These are phyloP conservation scores for Cirrhinus molitorella DNA, from an alignment of 2,797 vertebrate genomes.

Conservation along the genomic window DNA sequence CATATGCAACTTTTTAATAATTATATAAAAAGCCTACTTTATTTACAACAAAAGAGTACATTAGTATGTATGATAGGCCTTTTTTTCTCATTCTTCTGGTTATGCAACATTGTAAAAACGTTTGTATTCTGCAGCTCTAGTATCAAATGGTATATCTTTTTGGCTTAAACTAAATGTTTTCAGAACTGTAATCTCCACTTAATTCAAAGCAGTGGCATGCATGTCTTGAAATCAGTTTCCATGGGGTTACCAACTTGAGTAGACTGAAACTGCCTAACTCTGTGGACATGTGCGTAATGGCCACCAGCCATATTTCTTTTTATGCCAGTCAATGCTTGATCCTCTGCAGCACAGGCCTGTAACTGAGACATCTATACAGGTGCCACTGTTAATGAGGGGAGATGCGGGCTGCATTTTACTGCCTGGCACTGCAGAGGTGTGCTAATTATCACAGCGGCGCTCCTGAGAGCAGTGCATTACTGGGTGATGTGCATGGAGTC, in stretches of 20 bases:
- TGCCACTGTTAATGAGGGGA: constrained; percentile 53
- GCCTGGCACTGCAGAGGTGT: constrained; percentile 67
- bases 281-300: constrained; percentile 51
- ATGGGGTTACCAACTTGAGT: constrained; percentile 60
- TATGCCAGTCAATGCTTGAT: constrained; percentile 48
- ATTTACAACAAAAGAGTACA: neutral
- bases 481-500: constrained; percentile 75
- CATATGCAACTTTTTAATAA: neutral
- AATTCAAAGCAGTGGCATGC: constrained; percentile 65
- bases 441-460: constrained; percentile 75
- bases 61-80: neutral
- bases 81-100: neutral
- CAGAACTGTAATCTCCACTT: constrained; percentile 48
- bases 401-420: constrained; percentile 62
- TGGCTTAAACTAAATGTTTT: constrained; percentile 13
- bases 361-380: constrained; percentile 59
- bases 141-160: neutral
- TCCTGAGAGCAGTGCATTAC: constrained; percentile 71
- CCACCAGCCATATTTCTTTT: constrained; percentile 55
- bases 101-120: neutral
- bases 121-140: neutral
- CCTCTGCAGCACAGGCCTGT: constrained; percentile 64
- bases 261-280: constrained; percentile 62
- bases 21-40: neutral
- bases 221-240: constrained; percentile 60